These are phyloP conservation scores for Atractosteus spatula DNA, from an alignment of 2,113 vertebrate species.

Conservation along the genomic window DNA sequence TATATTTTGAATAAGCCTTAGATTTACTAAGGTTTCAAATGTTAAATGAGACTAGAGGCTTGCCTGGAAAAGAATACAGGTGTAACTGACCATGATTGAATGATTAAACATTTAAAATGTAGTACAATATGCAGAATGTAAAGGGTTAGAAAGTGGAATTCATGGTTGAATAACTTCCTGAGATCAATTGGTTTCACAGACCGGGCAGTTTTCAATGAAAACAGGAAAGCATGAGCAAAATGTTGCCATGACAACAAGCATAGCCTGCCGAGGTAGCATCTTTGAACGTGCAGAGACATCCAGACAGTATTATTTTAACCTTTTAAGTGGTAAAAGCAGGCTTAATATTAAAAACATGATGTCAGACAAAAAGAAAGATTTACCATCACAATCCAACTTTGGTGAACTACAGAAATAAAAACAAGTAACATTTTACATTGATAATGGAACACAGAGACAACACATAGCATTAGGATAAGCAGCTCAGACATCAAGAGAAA, in stretches of 20 bases:
- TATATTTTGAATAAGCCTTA: no score
- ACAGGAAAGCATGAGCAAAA: constrained; percentile 79
- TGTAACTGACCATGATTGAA: no score
- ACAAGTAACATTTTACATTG: constrained; percentile 34
- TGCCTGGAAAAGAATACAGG: no score
- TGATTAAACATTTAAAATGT: no score
- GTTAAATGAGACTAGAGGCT: no score
- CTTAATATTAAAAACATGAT: constrained; percentile 41
- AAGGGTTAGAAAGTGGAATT: constrained; percentile 25
- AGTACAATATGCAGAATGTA: constrained; percentile 1
- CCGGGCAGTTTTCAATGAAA: constrained; percentile 81
- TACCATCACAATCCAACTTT: constrained; percentile 48
- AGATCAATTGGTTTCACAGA: constrained; percentile 63
- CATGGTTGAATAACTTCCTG: constrained; percentile 51
- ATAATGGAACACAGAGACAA: constrained; percentile 22
- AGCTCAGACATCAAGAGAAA: constrained; percentile 10
- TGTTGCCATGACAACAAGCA: constrained; percentile 93
- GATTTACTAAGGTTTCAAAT: no score
- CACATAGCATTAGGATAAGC: constrained; percentile 35
- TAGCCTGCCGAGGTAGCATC: constrained; percentile 60
- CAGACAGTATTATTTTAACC: constrained; percentile 59
- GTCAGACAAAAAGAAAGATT: constrained; percentile 14
- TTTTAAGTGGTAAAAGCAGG: constrained; percentile 60
- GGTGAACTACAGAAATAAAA: constrained; percentile 54
- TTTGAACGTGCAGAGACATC: constrained; percentile 54